Evolutionary conservation across 2,797 vertebrate genomes (phyloP), one percentile per base, ranked within the genome.

Genomic region (Cuculus canorus): DNA sequence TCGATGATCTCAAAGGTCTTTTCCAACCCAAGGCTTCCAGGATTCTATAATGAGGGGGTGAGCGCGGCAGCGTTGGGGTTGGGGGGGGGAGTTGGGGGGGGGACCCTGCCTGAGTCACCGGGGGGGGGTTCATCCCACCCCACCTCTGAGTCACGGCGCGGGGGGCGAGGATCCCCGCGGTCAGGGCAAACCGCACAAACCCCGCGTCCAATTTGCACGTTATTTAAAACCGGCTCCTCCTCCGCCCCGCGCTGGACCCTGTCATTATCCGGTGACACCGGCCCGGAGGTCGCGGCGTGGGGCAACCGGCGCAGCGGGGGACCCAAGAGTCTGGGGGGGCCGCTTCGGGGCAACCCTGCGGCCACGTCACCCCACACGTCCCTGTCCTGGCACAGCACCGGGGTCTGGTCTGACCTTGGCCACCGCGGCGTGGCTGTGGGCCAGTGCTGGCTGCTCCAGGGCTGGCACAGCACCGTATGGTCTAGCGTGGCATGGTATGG

Each of bases 201-300:
- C 93, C 82, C 90, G 88, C 69, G 89, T 60, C 95, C 96, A 97
- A 96, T 95, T 96, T 95, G 96, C 91, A 71, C 96, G 82, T 96
- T 97, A 96, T 97, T 97, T 97, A 96, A 96, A 97, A 95, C 96
- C 92, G 43, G 88, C 82, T 69, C 92, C 95, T 90, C 93, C 96
- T 54, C 91, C 94, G 71, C 89, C 94, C 93, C 94, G 94, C 90
- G 30, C 86, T 17, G 50, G 65, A 85, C 91, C 89, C 96, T 96
- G 91, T 95, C 94, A 96, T 95, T 96, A 96, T 90, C 87, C 22
- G 43, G 69, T 92, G 96, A 60, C 95, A 93, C 72, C 59, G 73
- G 75, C 93, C 7, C 53, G 83, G 87, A 91, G 93, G 94, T 91
- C 96, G 94, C 57, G 2, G 76, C 28, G 48, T 15, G 64, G 92